Base-by-base conservation (phyloP, 2,797 vertebrate genomes). In the Urocyon cinereoargenteus region DNA sequence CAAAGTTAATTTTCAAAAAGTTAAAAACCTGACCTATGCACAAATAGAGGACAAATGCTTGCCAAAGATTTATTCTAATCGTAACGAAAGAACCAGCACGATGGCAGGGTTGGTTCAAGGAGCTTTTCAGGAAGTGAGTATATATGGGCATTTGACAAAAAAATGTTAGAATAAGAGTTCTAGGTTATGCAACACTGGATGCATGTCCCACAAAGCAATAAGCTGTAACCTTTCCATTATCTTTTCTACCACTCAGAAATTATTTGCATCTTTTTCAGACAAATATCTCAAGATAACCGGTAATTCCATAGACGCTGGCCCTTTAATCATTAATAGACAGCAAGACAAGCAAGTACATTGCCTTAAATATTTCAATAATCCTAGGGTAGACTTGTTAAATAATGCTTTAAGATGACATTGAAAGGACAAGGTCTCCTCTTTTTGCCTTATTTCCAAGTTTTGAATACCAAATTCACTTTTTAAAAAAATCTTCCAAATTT, bases 331-430 rank as follows among this genome's bases (percentile, higher is more conserved):
- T 82, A 75, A 95, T n/a, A 75, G 62, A 83, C 0, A 28, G 9
- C 77, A 95, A 95, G 57, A 87, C 62, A 78, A 95, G 70, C 66
- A 84, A 57, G 28, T 49, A 22, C 24, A 9, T 72, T 85, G 55
- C 57, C 53, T 64, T 64, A 85, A 87, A 77, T 87, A 87, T 40
- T 84, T 95, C 86, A 83, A 64, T 84, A 81, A 81, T 85, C 49
- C 73, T 73, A 3, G 0, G 3, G 22, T 14, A 40, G n/a, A 24
- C 51, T 19, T 75, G 51, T 86, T 55, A 61, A 78, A 68, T 40
- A 15, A 0, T 61, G 21, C 45, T 73, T 53, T 53, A 78, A 91
- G 51, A 72, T 55, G 66, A 72, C 66, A 26, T 40, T 55, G 49
- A 82, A 82, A 55, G 36, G 31, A 6, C 64, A 18, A 0, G 4